Percentiles rank a stretch among this genome's conserved stretches.
These are phyloP conservation scores for Cardinalis cardinalis DNA, from an alignment of 2,113 vertebrate genomes.

Conservation along the genomic window DNA sequence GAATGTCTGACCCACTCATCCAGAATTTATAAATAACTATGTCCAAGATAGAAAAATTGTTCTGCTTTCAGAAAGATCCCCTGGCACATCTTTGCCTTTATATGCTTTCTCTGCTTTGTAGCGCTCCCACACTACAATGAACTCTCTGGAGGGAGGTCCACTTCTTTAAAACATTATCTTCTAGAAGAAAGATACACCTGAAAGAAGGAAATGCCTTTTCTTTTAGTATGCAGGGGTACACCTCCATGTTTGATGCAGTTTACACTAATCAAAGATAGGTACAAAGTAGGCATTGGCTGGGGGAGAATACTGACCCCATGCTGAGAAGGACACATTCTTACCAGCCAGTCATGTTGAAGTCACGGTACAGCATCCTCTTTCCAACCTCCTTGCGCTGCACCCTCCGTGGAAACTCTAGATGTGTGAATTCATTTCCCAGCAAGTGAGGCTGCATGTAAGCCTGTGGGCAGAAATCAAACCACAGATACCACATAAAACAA, in stretches of 20 bases:
- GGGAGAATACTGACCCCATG: not conserved
- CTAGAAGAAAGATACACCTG: not conserved
- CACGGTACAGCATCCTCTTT: conserved; percentile 96
- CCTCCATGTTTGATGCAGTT: not conserved
- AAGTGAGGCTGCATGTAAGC: conserved; percentile 97
- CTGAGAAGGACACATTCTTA: conserved; percentile 60
- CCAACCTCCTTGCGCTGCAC: conserved; percentile 96
- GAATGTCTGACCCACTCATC: not conserved
- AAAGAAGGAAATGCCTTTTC: not conserved
- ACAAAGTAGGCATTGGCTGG: not conserved
- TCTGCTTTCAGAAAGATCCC: not conserved
- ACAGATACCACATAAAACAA: conserved; percentile 8
- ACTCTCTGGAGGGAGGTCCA: not conserved
- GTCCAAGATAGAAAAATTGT: not conserved
- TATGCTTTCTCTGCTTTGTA: not conserved
- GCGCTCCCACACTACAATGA: not conserved
- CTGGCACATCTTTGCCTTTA: not conserved
- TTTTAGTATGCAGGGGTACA: accelerated
- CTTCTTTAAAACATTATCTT: not conserved
- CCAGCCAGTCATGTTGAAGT: conserved; percentile 98
- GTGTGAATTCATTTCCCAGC: conserved; percentile 97
- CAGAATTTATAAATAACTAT: not conserved
- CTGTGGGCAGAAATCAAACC: conserved; percentile 69
- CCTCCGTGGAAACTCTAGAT: conserved; percentile 95
- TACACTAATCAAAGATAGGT: not conserved